A percentile compares a stretch with the other conserved stretches of the same genome.
These are phyloP conservation scores for Bombus balteatus DNA, from an alignment of 1,140 invertebrate species.

Conservation along the genomic window DNA sequence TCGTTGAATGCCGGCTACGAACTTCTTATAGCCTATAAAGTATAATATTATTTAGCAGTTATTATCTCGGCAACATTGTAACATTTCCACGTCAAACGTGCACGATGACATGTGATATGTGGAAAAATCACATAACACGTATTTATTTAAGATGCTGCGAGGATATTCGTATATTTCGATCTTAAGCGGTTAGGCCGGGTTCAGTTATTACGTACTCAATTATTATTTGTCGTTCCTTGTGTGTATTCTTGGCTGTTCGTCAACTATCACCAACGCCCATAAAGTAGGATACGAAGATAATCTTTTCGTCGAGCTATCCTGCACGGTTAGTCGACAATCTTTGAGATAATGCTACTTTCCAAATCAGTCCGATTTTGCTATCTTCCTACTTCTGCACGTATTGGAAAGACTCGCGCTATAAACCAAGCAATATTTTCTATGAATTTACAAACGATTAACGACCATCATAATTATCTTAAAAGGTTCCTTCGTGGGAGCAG, in stretches of 20 bases:
- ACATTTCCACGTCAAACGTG: background rate
- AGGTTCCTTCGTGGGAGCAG: constrained; percentile 50
- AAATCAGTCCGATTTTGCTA: constrained; percentile 35
- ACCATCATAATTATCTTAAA: constrained; percentile 61
- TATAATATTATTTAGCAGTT: background rate
- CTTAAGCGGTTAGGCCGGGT: background rate
- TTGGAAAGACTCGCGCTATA: constrained; percentile 15
- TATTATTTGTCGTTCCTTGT: background rate
- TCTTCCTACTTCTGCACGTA: background rate
- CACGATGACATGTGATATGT: background rate
- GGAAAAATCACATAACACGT: background rate
- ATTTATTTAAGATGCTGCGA: background rate
- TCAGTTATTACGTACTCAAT: constrained; percentile 1
- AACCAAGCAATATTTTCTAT: constrained; percentile 41
- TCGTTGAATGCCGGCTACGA: background rate
- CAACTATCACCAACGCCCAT: background rate
- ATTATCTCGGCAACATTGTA: background rate
- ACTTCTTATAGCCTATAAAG: constrained; percentile 5
- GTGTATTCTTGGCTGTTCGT: background rate
- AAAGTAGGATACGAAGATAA: constrained; percentile 22
- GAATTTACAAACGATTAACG: constrained; percentile 58
- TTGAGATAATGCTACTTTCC: constrained; percentile 28
- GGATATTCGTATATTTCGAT: background rate
- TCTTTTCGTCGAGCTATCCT: constrained; percentile 20
- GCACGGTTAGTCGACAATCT: background rate